These are phyloP conservation scores for Orchestes rusci DNA, from an alignment of 2,888 invertebrate genomes.

Conservation along the genomic window DNA sequence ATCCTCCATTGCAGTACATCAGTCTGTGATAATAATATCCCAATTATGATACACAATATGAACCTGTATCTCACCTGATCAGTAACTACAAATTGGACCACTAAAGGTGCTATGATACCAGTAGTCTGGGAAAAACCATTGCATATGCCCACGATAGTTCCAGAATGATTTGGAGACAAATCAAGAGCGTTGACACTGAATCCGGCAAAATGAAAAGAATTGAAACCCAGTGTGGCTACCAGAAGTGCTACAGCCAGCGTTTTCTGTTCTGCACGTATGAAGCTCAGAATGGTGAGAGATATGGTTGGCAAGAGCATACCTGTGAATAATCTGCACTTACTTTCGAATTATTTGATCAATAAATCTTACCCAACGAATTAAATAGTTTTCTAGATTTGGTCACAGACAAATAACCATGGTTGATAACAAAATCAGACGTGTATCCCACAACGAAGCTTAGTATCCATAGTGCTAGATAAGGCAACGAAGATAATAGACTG, in stretches of 20 bases:
- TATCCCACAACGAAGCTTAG: slow-evolving; percentile 63
- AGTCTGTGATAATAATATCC: no score
- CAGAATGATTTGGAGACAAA: slow-evolving; percentile 74
- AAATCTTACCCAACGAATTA: no score
- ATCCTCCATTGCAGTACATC: slow-evolving; percentile 61
- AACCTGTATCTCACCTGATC: no score
- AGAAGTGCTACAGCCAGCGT: slow-evolving; percentile 56
- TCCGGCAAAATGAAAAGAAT: slow-evolving; percentile 66
- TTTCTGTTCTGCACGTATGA: slow-evolving; percentile 47
- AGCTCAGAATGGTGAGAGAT: slow-evolving; percentile 55
- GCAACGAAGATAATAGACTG: slow-evolving; percentile 60
- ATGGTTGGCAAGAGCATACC: slow-evolving; percentile 50
- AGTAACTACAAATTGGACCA: slow-evolving; percentile 59
- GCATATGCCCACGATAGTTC: slow-evolving; percentile 75
- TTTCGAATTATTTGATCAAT: no score
- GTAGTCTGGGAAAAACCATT: slow-evolving; percentile 68
- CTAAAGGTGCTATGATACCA: slow-evolving; percentile 69
- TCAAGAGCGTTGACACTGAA: slow-evolving; percentile 75
- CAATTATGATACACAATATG: no score
- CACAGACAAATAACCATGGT: slow-evolving; percentile 39
- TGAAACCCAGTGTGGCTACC: slow-evolving; percentile 64
- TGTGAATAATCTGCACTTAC: no score
- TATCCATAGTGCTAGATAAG: slow-evolving; percentile 66
- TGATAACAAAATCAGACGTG: slow-evolving; percentile 55
- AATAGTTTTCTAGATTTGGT: slow-evolving; percentile 56